phyloP scores from a whole-genome alignment of 2,797 vertebrate species.

The Platalea minor region DNA sequence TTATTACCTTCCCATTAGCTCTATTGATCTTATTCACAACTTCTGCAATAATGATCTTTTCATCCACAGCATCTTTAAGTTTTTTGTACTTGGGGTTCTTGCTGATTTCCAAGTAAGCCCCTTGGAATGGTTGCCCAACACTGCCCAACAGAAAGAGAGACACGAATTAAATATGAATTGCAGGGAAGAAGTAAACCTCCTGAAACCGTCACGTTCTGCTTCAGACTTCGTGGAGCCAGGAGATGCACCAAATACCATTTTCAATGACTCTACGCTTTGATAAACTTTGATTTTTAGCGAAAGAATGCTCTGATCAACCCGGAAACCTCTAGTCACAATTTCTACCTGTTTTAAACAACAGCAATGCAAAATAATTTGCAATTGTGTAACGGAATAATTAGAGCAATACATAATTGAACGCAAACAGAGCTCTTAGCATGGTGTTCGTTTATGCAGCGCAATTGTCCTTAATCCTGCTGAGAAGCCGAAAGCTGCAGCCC shows the following conservation, averaged over 20 bases:
- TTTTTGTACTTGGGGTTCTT: constrained; percentile 98
- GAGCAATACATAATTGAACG: background rate
- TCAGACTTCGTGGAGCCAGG: background rate
- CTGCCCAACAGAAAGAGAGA: constrained; percentile 67
- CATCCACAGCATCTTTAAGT: constrained; percentile 88
- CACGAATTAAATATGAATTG: rapidly evolving
- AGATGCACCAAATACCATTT: background rate
- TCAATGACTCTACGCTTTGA: background rate
- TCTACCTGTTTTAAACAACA: background rate
- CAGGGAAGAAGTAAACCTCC: background rate
- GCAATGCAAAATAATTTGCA: background rate
- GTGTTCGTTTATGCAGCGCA: background rate
- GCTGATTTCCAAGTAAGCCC: constrained; percentile 94
- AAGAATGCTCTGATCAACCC: background rate
- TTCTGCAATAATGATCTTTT: constrained; percentile 95
- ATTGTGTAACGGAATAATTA: background rate
- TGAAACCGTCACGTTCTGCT: background rate
- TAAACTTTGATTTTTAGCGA: background rate
- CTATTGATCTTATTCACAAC: constrained; percentile 97
- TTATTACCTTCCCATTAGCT: constrained; percentile 92
- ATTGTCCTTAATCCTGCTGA: background rate
- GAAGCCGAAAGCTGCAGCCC: background rate
- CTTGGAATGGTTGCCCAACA: constrained; percentile 93
- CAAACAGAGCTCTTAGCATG: background rate
- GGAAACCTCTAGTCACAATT: background rate